A percentile compares a stretch with the other conserved stretches of the same genome.
phyloP scores from a whole-genome alignment of 2,113 vertebrate genomes.

The Elephantulus edwardii region DNA sequence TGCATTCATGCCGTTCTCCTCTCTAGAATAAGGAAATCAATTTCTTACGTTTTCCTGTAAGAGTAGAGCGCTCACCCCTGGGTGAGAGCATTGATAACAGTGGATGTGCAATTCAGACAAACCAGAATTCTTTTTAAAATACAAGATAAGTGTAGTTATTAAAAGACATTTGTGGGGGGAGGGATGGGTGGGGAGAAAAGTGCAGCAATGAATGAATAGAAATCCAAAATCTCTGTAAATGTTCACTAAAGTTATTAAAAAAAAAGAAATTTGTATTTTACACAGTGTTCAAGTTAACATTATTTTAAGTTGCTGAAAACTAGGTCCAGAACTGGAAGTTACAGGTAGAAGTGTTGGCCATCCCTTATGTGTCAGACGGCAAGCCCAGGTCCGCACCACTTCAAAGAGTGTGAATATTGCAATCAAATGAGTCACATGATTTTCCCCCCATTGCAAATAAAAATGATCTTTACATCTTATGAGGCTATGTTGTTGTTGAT shows the following conservation, averaged over 20 bases:
- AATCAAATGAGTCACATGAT: too few relatives aligned
- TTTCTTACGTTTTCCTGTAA: constrained; percentile 48
- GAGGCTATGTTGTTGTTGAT: too few relatives aligned
- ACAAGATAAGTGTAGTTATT: constrained; percentile 2
- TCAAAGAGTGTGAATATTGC: too few relatives aligned
- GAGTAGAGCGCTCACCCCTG: constrained; percentile 18
- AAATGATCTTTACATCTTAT: too few relatives aligned
- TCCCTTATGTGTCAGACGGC: not conserved
- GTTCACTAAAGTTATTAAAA: too few relatives aligned
- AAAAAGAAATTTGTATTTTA: not conserved
- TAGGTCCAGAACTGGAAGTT: not conserved
- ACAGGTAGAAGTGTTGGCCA: not conserved
- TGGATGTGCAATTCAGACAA: not conserved
- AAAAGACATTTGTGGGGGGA: not conserved
- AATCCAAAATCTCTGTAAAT: too few relatives aligned
- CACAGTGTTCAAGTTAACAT: not conserved
- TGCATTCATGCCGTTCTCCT: constrained; percentile 63
- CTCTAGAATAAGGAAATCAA: constrained; percentile 26
- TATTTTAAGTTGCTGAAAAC: constrained; percentile 8
- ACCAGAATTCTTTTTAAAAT: not conserved
- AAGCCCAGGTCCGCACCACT: too few relatives aligned
- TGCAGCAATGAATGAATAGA: too few relatives aligned
- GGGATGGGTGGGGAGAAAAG: too few relatives aligned
- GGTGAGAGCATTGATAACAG: constrained; percentile 7
- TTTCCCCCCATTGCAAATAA: too few relatives aligned